Evolutionary conservation across 2,888 invertebrate genomes (phyloP), one percentile per base, ranked within the genome.

Genomic region (Coleophora deauratella): DNA sequence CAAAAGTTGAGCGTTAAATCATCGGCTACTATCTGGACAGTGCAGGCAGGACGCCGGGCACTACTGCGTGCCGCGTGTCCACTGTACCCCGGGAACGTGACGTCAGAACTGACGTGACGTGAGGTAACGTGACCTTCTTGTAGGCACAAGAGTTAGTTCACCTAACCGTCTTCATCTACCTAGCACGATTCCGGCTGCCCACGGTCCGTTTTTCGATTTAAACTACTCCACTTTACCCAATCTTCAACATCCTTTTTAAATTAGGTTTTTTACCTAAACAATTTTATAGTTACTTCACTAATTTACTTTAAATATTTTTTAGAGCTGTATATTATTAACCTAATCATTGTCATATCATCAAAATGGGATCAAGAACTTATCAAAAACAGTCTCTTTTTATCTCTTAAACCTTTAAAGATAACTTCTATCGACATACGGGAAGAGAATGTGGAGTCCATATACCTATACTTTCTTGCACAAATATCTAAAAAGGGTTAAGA

Each of bases 1-100:
- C 86, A 86, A 89, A 89, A 89, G 89, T 89, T 89, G 88, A 87
- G 87, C 87, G 87, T 88, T 90, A 89, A 90, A 89, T 89, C 89
- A 89, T 88, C 80, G 85, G 82, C 73, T 76, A 78, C 89, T 89
- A 89, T 90, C 89, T 88, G 87, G 85, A 85, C 87, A 87, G 78
- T 87, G 88, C 89, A 89, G 88, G 88, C 89, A 86, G 87, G 87
- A 86, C 86, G 67, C 62, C 73, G 75, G 69, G 72, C 74, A 77
- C 75, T 78, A 73, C 69, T 70, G 68, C 59, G 51, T 54, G 42
- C 36, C 10, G 32, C 12, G 60, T 44, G 40, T 55, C 71, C 84
- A 59, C 51, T 73, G 62, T 49, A 9, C 12, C 2, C 35, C 43
- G 56, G 9, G 28, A 11, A 37, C 7, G 31, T 10, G 9, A 31